Evolutionary conservation across 2,888 invertebrate genomes (phyloP).

Genomic region (Saturnia japonica): DNA sequence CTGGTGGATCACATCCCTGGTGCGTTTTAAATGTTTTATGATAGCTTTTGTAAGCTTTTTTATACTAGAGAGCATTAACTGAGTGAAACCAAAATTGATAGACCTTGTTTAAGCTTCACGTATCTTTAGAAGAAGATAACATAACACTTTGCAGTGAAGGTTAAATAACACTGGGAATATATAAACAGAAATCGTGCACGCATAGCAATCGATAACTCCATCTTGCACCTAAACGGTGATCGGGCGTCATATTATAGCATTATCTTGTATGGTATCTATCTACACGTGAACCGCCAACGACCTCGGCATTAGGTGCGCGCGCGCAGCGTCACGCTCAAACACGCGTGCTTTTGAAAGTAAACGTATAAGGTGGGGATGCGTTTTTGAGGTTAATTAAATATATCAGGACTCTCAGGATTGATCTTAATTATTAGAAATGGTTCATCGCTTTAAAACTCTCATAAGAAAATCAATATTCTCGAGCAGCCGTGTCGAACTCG

Average conservation of each 20-base stretch:
- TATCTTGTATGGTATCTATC: slow-evolving; percentile 60
- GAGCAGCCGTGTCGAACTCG: not conserved
- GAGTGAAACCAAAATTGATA: not conserved
- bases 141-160: slow-evolving; percentile 7
- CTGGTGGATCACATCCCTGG: too few relatives aligned
- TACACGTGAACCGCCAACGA: slow-evolving; percentile 51
- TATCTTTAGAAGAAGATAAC: not conserved
- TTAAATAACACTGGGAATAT: slow-evolving; percentile 6
- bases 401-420: slow-evolving; percentile 11
- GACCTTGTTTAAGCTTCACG: not conserved
- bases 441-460: not conserved
- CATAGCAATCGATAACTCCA: slow-evolving; percentile 45
- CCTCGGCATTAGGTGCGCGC: slow-evolving; percentile 31
- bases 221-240: slow-evolving; percentile 45
- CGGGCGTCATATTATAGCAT: slow-evolving; percentile 58
- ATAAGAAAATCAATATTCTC: slow-evolving; percentile 1
- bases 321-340: slow-evolving; percentile 5
- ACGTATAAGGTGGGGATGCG: not conserved
- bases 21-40: too few relatives aligned
- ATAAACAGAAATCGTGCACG: slow-evolving; percentile 14
- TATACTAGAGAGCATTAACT: not conserved
- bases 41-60: not conserved
- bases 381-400: slow-evolving; percentile 9
- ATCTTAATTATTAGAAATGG: slow-evolving; percentile 2
- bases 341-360: slow-evolving; percentile 23